A percentile compares a stretch with the other conserved stretches of the same genome.
These are phyloP conservation scores for Frieseomelitta varia DNA, from an alignment of 1,140 invertebrate species.

Conservation along the genomic window DNA sequence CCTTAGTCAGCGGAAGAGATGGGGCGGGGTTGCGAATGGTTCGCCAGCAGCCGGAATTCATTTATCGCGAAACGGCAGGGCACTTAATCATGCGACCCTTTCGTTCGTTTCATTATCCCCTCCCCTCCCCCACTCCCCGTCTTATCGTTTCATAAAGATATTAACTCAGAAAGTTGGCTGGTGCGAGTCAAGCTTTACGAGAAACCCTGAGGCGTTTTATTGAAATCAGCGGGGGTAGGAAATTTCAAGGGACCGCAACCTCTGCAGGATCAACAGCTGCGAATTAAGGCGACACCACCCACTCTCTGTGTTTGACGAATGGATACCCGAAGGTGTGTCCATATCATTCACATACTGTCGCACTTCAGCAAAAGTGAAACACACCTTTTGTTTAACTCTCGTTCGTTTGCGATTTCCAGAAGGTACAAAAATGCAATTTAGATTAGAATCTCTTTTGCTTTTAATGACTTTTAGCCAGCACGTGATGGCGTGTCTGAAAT, in stretches of 20 bases:
- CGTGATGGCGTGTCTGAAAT: too few species aligned
- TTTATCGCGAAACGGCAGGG: slow-evolving; percentile 51
- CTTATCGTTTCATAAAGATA: slow-evolving; percentile 68
- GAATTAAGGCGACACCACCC: slow-evolving; percentile 48
- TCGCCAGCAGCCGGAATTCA: slow-evolving; percentile 46
- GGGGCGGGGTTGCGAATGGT: background rate
- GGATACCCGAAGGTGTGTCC: background rate
- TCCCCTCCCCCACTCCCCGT: too few species aligned
- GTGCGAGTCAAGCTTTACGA: slow-evolving; percentile 55
- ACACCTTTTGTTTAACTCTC: too few species aligned
- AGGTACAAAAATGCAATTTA: too few species aligned
- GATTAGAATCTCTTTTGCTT: too few species aligned
- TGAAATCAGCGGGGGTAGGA: slow-evolving; percentile 59
- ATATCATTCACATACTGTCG: background rate
- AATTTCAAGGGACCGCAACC: slow-evolving; percentile 47
- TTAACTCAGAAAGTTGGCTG: slow-evolving; percentile 58
- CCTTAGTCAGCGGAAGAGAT: background rate
- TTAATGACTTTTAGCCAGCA: too few species aligned
- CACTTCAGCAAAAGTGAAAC: too few species aligned
- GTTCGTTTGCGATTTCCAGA: too few species aligned
- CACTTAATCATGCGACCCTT: slow-evolving; percentile 62
- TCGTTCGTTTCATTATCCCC: slow-evolving; percentile 62
- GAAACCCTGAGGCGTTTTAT: slow-evolving; percentile 54
- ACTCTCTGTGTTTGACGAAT: background rate
- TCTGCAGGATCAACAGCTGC: slow-evolving; percentile 40